Base-by-base conservation (phyloP, 2,113 vertebrate genomes). In the Galemys pyrenaicus region DNA sequence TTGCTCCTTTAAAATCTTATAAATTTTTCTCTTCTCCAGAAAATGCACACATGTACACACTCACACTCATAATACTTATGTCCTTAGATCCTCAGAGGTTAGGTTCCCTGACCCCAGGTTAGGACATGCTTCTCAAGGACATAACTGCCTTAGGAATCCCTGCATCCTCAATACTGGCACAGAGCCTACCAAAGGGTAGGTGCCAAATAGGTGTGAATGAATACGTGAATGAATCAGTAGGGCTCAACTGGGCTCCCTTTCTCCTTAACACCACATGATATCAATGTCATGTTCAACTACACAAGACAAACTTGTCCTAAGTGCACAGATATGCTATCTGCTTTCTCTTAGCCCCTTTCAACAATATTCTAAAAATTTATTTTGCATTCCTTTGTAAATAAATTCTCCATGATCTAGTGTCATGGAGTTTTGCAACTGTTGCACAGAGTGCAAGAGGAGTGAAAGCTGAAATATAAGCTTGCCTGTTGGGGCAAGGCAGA, bases 61-160 rank as follows among this genome's bases (percentile, higher is more conserved):
- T 15, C 41, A 30, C 17, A 68, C 28, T 68, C n/a, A 9, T 56
- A n/a, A 67, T 0, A 0, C 51, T 5, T 22, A n/a, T 7, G 22
- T 16, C 28, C 46, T 39, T 39, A 79, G 24, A n/a, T 20, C n/a
- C 56, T 67, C 58, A 30, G n/a, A 74, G 15, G 20, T 39, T 60
- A 62, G 16, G n/a, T 28, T 51, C 15, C 0, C 41, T 65, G n/a
- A 37, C 49, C 60, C 15, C 11, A 75, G 35, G 4, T 41, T 35
- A 65, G 54, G 15, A 60, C 0, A 62, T 62, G 32, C 22, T 65
- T n/a, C 44, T 35, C 32, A 62, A 32, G 22, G 28, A 51, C 37
- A 22, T 9, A 32, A 1, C 8, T 16, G 10, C 56, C 7, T 0
- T 9, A 4, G 0, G 13, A 26, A 54, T 20, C 7, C 64, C n/a